Conservation (phyloP, 2,888 invertebrate genomes). For the Hydraecia micacea region DNA sequence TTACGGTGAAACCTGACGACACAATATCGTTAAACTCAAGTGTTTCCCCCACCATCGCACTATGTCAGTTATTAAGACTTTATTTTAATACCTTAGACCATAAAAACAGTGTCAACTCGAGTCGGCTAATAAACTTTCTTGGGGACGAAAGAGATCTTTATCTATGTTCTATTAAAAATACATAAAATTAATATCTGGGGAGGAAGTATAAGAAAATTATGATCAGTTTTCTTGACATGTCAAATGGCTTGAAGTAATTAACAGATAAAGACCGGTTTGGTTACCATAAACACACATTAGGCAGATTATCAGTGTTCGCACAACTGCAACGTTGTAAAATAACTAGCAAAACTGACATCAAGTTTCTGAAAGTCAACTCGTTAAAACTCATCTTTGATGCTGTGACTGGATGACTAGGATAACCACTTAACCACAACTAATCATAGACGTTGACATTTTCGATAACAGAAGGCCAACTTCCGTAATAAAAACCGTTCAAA, state of each 20-base stretch:
- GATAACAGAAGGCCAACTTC: no score
- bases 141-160: slow-evolving; percentile 29
- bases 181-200: slow-evolving; percentile 33
- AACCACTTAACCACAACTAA: neutral
- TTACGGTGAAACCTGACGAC: slow-evolving; percentile 35
- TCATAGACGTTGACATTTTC: neutral
- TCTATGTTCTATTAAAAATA: slow-evolving; percentile 37
- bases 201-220: slow-evolving; percentile 32
- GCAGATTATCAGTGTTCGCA: slow-evolving; percentile 4
- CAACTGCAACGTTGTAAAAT: neutral
- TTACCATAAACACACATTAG: slow-evolving; percentile 14
- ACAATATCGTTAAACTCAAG: slow-evolving; percentile 36
- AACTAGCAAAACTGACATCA: neutral
- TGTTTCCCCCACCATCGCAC: neutral
- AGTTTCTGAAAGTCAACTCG: neutral
- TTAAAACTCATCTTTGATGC: neutral
- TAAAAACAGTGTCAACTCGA: slow-evolving; percentile 20
- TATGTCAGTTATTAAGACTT: slow-evolving; percentile 18
- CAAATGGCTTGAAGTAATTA: slow-evolving; percentile 18
- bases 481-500: no score
- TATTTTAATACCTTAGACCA: slow-evolving; percentile 21
- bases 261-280: slow-evolving; percentile 16
- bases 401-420: neutral
- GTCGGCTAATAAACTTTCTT: slow-evolving; percentile 29
- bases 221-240: slow-evolving; percentile 20